Percentiles rank a stretch among this genome's conserved stretches.
These are phyloP conservation scores for Colaptes auratus DNA, from an alignment of 2,113 vertebrate species.

Conservation along the genomic window DNA sequence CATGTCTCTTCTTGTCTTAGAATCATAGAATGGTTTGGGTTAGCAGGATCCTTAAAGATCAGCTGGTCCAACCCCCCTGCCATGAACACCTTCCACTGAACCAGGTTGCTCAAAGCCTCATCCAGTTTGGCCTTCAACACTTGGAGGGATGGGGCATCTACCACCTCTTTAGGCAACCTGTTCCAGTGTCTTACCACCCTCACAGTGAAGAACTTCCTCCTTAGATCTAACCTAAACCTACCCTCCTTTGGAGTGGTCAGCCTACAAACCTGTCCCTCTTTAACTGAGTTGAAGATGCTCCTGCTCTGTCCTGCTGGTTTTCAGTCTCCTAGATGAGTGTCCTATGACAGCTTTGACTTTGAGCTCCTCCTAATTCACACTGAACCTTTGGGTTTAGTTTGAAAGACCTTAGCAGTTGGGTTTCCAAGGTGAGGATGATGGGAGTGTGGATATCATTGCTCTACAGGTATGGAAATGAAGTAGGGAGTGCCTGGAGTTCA, in stretches of 20 bases:
- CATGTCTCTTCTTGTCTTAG: neutral
- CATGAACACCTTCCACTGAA: neutral
- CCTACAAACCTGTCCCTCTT: neutral
- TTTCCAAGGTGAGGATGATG: neutral
- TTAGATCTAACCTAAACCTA: neutral
- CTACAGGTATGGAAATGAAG: neutral
- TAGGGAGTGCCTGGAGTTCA: neutral
- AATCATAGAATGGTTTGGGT: neutral
- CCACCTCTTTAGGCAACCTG: neutral
- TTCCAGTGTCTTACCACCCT: neutral
- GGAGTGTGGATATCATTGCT: neutral
- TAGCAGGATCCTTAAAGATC: neutral
- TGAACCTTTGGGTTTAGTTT: neutral
- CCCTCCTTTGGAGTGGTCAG: neutral
- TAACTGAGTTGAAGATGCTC: neutral
- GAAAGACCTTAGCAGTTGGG: neutral
- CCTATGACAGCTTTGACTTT: rapidly evolving
- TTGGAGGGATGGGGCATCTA: neutral
- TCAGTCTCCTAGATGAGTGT: neutral
- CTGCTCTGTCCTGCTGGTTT: neutral
- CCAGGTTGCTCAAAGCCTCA: neutral
- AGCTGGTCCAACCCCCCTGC: too few relatives aligned
- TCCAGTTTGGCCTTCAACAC: neutral
- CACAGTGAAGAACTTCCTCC: neutral
- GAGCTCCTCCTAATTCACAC: neutral